Evolutionary conservation across 2,888 invertebrate species (phyloP).

Genomic region (Lasioglossum vierecki): DNA sequence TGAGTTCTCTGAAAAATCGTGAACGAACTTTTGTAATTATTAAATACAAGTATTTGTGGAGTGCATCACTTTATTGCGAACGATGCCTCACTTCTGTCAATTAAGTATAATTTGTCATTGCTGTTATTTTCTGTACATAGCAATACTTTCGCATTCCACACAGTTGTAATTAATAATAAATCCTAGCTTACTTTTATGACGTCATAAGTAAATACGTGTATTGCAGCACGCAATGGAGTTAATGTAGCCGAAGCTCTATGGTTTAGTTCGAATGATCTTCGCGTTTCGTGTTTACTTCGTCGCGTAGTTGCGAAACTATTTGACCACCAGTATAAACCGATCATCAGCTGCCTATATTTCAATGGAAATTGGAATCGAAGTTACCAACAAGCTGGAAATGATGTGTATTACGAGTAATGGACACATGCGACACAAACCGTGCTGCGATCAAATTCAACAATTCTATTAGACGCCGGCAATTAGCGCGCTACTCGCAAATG

Average conservation of each 20-base stretch:
- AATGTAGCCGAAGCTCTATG: not conserved
- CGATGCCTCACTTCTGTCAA: not conserved
- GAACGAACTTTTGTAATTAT: too few species aligned
- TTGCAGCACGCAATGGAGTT: not conserved
- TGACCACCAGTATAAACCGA: not conserved
- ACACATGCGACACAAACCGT: not conserved
- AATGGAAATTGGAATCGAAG: not conserved
- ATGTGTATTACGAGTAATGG: not conserved
- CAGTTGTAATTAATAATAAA: not conserved
- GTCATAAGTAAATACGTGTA: not conserved
- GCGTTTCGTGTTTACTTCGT: not conserved
- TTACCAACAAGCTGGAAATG: not conserved
- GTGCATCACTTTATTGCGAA: not conserved
- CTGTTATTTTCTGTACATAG: not conserved
- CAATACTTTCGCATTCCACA: not conserved
- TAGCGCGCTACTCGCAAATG: not conserved
- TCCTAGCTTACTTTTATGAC: not conserved
- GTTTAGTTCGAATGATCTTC: not conserved
- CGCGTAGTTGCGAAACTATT: not conserved
- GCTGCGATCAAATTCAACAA: not conserved
- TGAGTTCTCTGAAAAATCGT: too few species aligned
- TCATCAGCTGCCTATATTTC: not conserved
- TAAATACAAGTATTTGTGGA: not conserved
- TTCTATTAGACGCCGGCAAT: not conserved
- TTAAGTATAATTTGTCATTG: not conserved